phyloP scores from a whole-genome alignment of 2,113 vertebrate genomes.

The Podocnemis expansa region DNA sequence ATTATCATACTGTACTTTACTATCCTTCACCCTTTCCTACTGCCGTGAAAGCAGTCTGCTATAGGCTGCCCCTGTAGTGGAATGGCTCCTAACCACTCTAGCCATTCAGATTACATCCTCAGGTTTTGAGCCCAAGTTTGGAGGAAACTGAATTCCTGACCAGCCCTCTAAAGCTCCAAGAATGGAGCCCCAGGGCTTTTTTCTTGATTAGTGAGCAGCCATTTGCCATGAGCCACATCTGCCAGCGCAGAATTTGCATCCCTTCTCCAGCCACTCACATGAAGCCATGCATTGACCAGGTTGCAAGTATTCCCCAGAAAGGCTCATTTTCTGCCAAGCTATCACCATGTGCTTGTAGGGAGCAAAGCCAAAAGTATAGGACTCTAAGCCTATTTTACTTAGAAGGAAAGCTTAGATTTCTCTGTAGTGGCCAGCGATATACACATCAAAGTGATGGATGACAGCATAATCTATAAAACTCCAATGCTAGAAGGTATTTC shows the following conservation, averaged over 20 bases:
- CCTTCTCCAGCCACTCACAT: not conserved
- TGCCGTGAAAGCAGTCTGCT: not conserved
- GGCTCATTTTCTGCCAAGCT: not conserved
- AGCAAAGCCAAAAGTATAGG: not conserved
- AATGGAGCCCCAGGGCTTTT: conserved; percentile 34
- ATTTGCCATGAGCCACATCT: not conserved
- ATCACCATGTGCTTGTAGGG: not conserved
- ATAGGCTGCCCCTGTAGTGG: too few species aligned
- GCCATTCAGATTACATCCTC: not conserved
- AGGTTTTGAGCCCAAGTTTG: not conserved
- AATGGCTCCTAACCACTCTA: not conserved
- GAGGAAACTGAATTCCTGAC: conserved; percentile 14
- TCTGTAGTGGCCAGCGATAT: not conserved
- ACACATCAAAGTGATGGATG: not conserved
- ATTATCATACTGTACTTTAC: not conserved
- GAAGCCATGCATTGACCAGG: not conserved
- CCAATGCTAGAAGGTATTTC: conserved; percentile 20
- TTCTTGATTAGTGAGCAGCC: conserved; percentile 2
- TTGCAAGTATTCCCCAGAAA: not conserved
- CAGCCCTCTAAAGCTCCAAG: conserved; percentile 27
- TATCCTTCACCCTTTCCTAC: not conserved
- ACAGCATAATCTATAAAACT: conserved; percentile 52
- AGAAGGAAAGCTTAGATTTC: conserved; percentile 18
- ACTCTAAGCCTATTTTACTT: not conserved
- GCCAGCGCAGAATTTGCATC: not conserved